Base-by-base conservation (phyloP, 2,113 vertebrate species). In the Sterna hirundo region DNA sequence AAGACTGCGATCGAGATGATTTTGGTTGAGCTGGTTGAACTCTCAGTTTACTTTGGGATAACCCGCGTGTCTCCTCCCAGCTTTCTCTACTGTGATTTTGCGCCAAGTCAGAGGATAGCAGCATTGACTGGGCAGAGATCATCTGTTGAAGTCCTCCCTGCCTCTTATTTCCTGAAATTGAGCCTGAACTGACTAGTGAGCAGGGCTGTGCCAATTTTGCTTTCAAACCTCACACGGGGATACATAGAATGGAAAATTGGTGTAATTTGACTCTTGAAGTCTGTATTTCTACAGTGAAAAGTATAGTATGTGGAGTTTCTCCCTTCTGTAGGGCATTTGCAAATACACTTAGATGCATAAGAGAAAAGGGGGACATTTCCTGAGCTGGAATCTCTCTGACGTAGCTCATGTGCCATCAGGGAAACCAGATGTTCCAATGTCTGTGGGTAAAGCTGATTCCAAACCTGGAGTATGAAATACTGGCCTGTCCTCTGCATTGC, bases 1-100 rank as follows among this genome's bases (percentile, higher is more conserved):
- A 79, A 44, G 36, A 13, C 9, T 4, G 3, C 0, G 3, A 19
- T 10, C 0, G 0, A 54, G 46, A 61, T 54, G 6, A 58, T 66
- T 82, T 78, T 23, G 8, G 2, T 34, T 58, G 21, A 82, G 30
- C 7, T 42, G 5, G 5, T n/a, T 64, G 58, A 93, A 92, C 61
- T 21, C 15, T 80, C 30, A 15, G 23, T 83, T 83, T 95, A 44
- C 15, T n/a, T 58, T 83, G 22, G 22, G 20, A 26, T 42, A 75
- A 77, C 15, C 7, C 6, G 6, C 10, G 5, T 23, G 6, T 44
- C 22, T 71, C 12, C 18, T 79, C 23, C 3, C 15, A 72, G 9
- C 9, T 46, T 76, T 36, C 30, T 76, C 34, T 55, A 5, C 11
- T 75, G 12, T 61, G 34, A n/a, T 51, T 87, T 29, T 34, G 4